These are phyloP conservation scores for Cyclargus thomasi DNA, from an alignment of 1,140 invertebrate species.

Conservation along the genomic window DNA sequence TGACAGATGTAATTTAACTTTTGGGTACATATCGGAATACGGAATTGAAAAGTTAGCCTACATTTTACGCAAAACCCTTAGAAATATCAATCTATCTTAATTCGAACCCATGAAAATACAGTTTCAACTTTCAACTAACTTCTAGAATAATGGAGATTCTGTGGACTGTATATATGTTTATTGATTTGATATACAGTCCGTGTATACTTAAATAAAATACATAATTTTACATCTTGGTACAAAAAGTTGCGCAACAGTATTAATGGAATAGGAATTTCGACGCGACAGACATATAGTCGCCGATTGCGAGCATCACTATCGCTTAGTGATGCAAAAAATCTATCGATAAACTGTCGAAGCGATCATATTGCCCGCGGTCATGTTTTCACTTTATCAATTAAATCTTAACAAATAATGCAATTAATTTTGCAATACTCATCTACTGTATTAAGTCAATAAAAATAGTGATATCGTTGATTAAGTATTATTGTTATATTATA, in stretches of 20 bases:
- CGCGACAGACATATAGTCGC: conserved; percentile 32
- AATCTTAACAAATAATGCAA: conserved; percentile 21
- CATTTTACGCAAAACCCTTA: too few relatives aligned
- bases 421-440: background rate
- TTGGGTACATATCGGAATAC: background rate
- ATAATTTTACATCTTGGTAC: too few relatives aligned
- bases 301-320: conserved; percentile 36
- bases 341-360: conserved; percentile 44
- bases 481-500: background rate
- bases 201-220: too few relatives aligned
- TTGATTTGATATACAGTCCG: too few relatives aligned
- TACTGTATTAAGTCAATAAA: background rate
- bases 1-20: conserved; percentile 1
- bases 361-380: conserved; percentile 22
- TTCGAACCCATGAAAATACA: too few relatives aligned
- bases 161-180: too few relatives aligned
- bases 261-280: conserved; percentile 16
- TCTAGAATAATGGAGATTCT: too few relatives aligned
- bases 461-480: too few relatives aligned
- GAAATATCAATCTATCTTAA: too few relatives aligned
- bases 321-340: conserved; percentile 39
- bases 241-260: background rate
- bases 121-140: too few relatives aligned
- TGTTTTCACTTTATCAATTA: conserved; percentile 30
- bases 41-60: too few relatives aligned